phyloP scores from a whole-genome alignment of 2,888 invertebrate genomes.

The Autographa pulchrina region DNA sequence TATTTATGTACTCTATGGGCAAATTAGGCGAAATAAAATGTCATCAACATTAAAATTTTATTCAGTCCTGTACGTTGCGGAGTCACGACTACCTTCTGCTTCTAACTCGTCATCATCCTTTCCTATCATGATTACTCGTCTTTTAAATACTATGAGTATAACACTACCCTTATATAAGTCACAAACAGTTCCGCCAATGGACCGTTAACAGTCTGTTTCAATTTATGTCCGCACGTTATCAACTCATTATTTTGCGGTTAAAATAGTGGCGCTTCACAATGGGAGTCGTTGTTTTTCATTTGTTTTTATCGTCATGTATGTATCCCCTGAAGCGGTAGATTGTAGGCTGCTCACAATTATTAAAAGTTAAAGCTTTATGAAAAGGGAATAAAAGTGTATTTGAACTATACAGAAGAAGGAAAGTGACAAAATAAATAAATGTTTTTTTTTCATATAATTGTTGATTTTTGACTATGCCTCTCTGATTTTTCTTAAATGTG shows the following conservation, averaged over 20 bases:
- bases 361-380: neutral
- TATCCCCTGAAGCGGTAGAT: conserved; percentile 12
- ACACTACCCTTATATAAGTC: conserved; percentile 14
- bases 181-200: conserved; percentile 18
- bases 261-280: conserved; percentile 29
- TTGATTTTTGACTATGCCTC: too few species aligned
- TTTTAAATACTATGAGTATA: neutral
- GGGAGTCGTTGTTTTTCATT: neutral
- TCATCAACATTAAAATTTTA: too few species aligned
- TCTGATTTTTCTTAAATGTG: too few species aligned
- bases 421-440: too few species aligned
- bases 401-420: too few species aligned
- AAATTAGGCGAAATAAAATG: too few species aligned
- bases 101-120: too few species aligned
- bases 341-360: neutral
- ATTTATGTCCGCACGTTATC: conserved; percentile 56
- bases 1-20: too few species aligned
- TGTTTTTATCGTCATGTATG: neutral
- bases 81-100: too few species aligned
- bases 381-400: neutral
- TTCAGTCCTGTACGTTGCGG: too few species aligned
- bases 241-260: conserved; percentile 55
- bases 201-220: conserved; percentile 48
- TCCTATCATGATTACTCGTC: too few species aligned
- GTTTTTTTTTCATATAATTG: too few species aligned